These are phyloP conservation scores for Orthosia gracilis DNA, from an alignment of 2,888 invertebrate species.

Conservation along the genomic window DNA sequence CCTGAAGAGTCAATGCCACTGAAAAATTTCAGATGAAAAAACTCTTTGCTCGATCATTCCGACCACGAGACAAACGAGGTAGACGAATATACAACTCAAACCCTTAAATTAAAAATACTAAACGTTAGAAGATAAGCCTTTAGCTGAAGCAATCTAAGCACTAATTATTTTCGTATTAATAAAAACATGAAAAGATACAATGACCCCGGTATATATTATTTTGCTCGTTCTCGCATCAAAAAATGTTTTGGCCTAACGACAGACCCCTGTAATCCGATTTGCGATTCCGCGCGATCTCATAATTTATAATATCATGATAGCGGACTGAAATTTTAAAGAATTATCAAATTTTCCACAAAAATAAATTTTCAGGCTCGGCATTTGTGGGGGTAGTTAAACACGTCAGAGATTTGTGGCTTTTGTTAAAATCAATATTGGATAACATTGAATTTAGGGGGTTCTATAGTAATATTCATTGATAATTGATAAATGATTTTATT, in stretches of 20 bases:
- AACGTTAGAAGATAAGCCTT: too few relatives aligned
- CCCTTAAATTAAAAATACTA: too few relatives aligned
- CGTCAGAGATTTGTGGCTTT: not conserved
- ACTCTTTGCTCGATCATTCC: too few relatives aligned
- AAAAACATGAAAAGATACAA: conserved; percentile 38
- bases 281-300: conserved; percentile 63
- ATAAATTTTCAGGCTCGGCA: conserved; percentile 36
- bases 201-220: conserved; percentile 53
- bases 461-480: too few relatives aligned
- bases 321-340: conserved; percentile 61
- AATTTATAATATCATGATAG: conserved; percentile 70
- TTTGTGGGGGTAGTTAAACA: conserved; percentile 15
- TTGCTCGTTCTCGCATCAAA: conserved; percentile 62
- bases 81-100: too few relatives aligned
- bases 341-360: conserved; percentile 49
- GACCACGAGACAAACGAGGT: too few relatives aligned
- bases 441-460: not conserved
- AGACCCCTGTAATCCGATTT: conserved; percentile 71
- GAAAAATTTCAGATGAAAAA: too few relatives aligned
- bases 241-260: conserved; percentile 62
- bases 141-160: not conserved
- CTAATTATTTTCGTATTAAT: conserved; percentile 10
- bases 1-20: too few relatives aligned
- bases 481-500: too few relatives aligned
- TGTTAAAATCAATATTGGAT: too few relatives aligned